Evolutionary conservation across 23 tunicate genomes (phyloP).

Genomic region (Trididemnum clinides): DNA sequence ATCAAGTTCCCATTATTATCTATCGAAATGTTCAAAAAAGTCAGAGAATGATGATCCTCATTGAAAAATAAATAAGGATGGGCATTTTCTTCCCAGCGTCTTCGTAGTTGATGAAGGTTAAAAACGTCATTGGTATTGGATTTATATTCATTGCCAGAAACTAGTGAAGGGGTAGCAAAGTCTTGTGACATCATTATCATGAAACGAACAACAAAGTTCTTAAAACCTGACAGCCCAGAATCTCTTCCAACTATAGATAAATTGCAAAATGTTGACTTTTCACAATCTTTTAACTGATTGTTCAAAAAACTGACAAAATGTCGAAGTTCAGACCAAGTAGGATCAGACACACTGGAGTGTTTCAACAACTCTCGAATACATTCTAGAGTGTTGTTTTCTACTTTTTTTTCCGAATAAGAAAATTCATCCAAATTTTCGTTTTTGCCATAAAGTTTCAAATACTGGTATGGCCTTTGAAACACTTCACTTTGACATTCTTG

Average conservation of each 20-base stretch:
- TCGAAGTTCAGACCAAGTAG: constrained; percentile 82
- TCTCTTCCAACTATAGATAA: constrained; percentile 33
- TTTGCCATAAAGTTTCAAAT: background rate
- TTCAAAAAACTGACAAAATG: constrained; percentile 85
- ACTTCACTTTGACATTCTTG: constrained; percentile 40
- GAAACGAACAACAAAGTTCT: constrained; percentile 74
- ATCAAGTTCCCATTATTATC: constrained; percentile 45
- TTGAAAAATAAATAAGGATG: constrained; percentile 81
- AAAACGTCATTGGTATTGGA: background rate
- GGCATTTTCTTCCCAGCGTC: constrained; percentile 60
- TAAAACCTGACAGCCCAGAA: constrained; percentile 63
- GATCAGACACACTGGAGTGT: constrained; percentile 49
- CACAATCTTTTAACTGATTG: constrained; percentile 66
- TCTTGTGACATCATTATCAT: constrained; percentile 91
- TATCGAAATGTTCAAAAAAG: constrained; percentile 44
- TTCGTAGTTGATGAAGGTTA: constrained; percentile 42
- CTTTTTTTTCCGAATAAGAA: background rate
- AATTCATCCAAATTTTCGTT: constrained; percentile 13
- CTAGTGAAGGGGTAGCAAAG: constrained; percentile 80
- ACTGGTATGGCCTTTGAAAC: constrained; percentile 51
- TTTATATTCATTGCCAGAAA: background rate
- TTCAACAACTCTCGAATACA: constrained; percentile 45
- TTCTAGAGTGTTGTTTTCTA: constrained; percentile 43
- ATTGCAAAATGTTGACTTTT: constrained; percentile 66
- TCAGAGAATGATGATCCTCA: constrained; percentile 61